Evolutionary conservation across 2,888 invertebrate species (phyloP).

Genomic region (Lithophane semibrunnea): DNA sequence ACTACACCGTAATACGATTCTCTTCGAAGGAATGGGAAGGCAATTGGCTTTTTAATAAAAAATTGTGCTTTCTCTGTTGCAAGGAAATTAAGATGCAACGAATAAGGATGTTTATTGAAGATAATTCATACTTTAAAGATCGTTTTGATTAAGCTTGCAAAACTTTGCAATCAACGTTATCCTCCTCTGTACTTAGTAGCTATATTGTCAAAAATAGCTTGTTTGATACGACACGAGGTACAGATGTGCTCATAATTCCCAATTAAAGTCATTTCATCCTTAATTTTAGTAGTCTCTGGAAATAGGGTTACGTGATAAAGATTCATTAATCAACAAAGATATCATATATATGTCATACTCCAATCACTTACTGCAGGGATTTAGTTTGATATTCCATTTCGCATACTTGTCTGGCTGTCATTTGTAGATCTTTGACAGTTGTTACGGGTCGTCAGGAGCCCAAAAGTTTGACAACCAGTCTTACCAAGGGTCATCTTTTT

Average conservation of each 20-base stretch:
- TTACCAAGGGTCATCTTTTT: no score
- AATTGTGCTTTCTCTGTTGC: conserved; percentile 27
- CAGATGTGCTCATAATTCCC: not conserved
- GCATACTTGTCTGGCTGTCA: not conserved
- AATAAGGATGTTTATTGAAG: conserved; percentile 35
- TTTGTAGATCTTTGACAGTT: no score
- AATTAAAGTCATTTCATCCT: not conserved
- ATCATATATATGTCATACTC: not conserved
- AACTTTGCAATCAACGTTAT: not conserved
- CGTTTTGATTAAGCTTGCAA: conserved; percentile 13
- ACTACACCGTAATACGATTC: not conserved
- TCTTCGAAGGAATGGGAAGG: conserved; percentile 4
- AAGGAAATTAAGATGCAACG: conserved; percentile 18
- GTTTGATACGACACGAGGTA: conserved; percentile 1
- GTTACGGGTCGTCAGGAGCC: no score
- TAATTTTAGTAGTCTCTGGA: not conserved
- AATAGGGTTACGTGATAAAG: not conserved
- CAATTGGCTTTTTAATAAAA: conserved; percentile 35
- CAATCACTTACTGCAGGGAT: not conserved
- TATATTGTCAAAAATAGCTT: not conserved
- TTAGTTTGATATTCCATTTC: not conserved
- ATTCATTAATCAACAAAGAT: not conserved
- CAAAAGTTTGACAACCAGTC: no score
- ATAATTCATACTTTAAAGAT: conserved; percentile 11
- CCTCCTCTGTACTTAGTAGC: no score